Evolutionary conservation across 2,113 vertebrate species (phyloP).

Genomic region (Bujurquina vittata): DNA sequence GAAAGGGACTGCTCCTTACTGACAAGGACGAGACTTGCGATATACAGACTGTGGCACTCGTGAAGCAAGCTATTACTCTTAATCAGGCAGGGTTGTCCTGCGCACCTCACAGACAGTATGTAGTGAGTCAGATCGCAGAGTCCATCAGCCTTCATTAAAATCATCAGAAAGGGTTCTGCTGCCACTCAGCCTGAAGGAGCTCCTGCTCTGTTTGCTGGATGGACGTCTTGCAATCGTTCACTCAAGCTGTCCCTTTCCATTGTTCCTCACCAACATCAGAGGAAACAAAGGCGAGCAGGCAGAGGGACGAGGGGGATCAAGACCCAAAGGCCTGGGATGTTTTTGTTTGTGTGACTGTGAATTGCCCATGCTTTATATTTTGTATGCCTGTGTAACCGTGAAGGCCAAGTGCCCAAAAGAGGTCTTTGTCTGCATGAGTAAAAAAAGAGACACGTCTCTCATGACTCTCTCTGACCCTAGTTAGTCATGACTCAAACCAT

Average conservation of each 20-base stretch:
- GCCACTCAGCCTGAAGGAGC: neutral
- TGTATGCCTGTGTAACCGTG: neutral
- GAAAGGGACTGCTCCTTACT: neutral
- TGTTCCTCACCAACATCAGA: slow-evolving; percentile 5
- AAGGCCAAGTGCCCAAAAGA: neutral
- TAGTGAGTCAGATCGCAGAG: slow-evolving; percentile 32
- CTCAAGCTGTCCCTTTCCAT: neutral
- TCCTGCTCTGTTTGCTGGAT: neutral
- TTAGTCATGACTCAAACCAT: slow-evolving; percentile 22
- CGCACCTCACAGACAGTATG: neutral
- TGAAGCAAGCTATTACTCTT: neutral
- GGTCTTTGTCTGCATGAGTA: neutral
- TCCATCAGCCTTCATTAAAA: slow-evolving; percentile 35
- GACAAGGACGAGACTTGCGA: neutral
- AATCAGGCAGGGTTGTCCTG: neutral
- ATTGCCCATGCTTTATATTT: neutral
- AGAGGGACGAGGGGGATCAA: neutral
- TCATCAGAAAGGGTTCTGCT: slow-evolving; percentile 1
- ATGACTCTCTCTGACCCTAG: slow-evolving; percentile 34
- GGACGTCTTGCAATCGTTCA: neutral
- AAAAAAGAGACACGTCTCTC: neutral
- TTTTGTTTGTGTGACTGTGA: slow-evolving; percentile 4
- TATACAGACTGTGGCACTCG: neutral
- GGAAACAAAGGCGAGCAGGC: slow-evolving; percentile 2
- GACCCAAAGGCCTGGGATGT: neutral